Percentiles rank a stretch among this genome's conserved stretches.
phyloP scores from a whole-genome alignment of 2,113 vertebrate genomes.

The Cyprinodon brontotheroides region DNA sequence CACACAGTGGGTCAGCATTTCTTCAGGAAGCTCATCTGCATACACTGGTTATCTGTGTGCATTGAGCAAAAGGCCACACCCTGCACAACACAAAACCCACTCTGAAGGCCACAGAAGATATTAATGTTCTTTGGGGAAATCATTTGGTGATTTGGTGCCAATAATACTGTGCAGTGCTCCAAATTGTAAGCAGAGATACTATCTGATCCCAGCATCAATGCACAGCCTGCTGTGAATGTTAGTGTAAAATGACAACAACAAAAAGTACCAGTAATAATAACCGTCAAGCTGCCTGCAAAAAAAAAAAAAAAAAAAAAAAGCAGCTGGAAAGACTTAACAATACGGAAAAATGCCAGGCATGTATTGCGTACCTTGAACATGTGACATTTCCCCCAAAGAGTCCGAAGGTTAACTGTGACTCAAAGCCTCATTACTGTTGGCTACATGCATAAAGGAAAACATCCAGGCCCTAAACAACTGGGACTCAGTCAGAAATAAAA shows the following conservation, averaged over 20 bases:
- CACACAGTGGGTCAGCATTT: not conserved
- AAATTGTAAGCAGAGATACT: slow-evolving; percentile 23
- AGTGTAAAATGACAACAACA: slow-evolving; percentile 31
- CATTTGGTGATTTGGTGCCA: slow-evolving; percentile 19
- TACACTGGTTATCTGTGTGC: not conserved
- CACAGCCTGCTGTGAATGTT: not conserved
- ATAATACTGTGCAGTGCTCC: slow-evolving; percentile 40
- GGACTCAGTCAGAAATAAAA: not conserved
- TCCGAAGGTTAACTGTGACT: slow-evolving; percentile 57
- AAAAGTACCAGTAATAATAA: slow-evolving; percentile 14
- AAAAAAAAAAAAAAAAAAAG: not conserved
- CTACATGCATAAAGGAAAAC: slow-evolving; percentile 18
- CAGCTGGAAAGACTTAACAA: not conserved
- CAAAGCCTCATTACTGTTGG: slow-evolving; percentile 33
- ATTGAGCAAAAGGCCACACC: not conserved
- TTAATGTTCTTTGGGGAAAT: too few relatives aligned
- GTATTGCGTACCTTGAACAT: slow-evolving; percentile 23
- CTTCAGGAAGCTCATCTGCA: not conserved
- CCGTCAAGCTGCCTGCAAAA: not conserved
- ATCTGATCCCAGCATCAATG: slow-evolving; percentile 46
- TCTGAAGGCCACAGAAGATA: not conserved
- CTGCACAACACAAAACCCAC: not conserved
- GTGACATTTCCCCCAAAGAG: slow-evolving; percentile 36
- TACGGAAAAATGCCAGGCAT: slow-evolving; percentile 15
- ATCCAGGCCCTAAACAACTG: not conserved